These are phyloP conservation scores for Pemphredon lugubris DNA, from an alignment of 2,888 invertebrate genomes.

Conservation along the genomic window DNA sequence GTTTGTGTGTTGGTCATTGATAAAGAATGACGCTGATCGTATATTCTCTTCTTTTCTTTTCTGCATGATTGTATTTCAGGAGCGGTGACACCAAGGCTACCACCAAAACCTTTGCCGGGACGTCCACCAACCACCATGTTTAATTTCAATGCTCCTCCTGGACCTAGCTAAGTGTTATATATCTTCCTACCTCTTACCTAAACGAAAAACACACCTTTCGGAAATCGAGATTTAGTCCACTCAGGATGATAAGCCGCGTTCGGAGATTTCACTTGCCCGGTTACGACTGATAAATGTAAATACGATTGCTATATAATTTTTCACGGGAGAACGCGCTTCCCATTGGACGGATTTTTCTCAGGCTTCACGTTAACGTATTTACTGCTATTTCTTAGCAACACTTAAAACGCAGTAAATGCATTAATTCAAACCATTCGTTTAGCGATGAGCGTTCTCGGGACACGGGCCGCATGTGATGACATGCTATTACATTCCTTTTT, in stretches of 20 bases:
- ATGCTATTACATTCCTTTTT: slow-evolving; percentile 65
- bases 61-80: slow-evolving; percentile 60
- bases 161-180: slow-evolving; percentile 73
- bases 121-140: slow-evolving; percentile 79
- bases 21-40: neutral
- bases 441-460: slow-evolving; percentile 30
- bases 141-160: slow-evolving; percentile 78
- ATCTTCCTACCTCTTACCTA: slow-evolving; percentile 56
- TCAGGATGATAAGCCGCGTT: slow-evolving; percentile 55
- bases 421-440: slow-evolving; percentile 18
- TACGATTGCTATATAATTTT: slow-evolving; percentile 13
- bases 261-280: slow-evolving; percentile 21
- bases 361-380: slow-evolving; percentile 27
- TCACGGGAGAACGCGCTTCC: neutral
- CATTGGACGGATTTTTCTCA: neutral
- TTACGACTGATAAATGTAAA: slow-evolving; percentile 37
- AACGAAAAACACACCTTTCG: slow-evolving; percentile 41
- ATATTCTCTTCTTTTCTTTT: neutral
- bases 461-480: slow-evolving; percentile 56
- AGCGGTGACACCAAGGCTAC: slow-evolving; percentile 78
- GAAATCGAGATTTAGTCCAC: slow-evolving; percentile 65
- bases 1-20: neutral
- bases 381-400: slow-evolving; percentile 7
- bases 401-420: slow-evolving; percentile 24
- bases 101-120: slow-evolving; percentile 78